Evolutionary conservation across 1,140 invertebrate species (phyloP).

Genomic region (Aphidius gifuensis): DNA sequence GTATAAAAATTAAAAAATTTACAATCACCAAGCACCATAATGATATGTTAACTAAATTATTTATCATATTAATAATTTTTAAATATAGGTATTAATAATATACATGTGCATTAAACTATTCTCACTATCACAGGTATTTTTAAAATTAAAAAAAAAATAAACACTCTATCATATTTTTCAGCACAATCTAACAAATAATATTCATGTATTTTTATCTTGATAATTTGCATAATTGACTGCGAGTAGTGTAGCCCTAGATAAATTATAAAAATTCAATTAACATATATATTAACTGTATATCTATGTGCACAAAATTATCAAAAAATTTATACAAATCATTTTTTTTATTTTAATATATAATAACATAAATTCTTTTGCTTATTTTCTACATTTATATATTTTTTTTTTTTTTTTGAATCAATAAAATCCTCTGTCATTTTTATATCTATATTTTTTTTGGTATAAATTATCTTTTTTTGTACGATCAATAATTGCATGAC

Average conservation of each 20-base stretch:
- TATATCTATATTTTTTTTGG: not conserved
- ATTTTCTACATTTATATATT: conserved; percentile 1
- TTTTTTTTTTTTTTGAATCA: conserved; percentile 1
- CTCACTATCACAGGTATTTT: no score
- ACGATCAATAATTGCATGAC: conserved; percentile 33
- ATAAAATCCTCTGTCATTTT: conserved; percentile 2
- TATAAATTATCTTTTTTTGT: conserved; percentile 5
- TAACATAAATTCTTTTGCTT: conserved; percentile 16
- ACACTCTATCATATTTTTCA: no score
- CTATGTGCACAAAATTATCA: conserved; percentile 18
- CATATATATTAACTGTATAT: conserved; percentile 12
- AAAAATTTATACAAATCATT: conserved; percentile 1
- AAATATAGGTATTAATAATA: no score
- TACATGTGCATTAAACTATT: no score
- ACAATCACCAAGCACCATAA: no score
- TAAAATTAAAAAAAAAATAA: no score
- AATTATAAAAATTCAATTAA: conserved; percentile 1
- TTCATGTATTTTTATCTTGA: not conserved
- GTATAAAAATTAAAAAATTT: no score
- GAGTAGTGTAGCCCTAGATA: conserved; percentile 16
- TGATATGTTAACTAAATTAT: no score
- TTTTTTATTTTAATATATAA: conserved; percentile 14
- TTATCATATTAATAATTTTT: no score
- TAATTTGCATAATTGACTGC: conserved; percentile 19
- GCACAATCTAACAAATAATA: no score